Conservation (phyloP, 1,140 invertebrate species). For the Zaprionus taronus region DNA sequence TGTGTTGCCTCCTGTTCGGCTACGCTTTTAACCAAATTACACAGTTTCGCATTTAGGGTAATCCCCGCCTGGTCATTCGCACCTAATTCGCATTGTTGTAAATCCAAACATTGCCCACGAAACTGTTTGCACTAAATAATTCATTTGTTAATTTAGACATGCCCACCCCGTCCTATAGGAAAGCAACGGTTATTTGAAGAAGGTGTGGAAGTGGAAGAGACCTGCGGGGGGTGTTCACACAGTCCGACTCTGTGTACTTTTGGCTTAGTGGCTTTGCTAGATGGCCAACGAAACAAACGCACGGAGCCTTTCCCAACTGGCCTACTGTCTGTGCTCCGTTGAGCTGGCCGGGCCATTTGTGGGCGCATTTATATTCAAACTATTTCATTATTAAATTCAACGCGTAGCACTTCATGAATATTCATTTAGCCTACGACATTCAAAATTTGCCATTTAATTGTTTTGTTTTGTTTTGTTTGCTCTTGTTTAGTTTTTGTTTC, state of each 20-base stretch:
- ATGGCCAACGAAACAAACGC: constrained; percentile 9
- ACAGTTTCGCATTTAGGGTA: constrained; percentile 71
- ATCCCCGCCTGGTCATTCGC: constrained; percentile 72
- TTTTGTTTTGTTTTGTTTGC: constrained; percentile 44
- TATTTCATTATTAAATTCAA: constrained; percentile 70
- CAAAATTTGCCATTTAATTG: constrained; percentile 72
- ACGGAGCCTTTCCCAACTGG: neutral
- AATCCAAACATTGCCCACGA: constrained; percentile 72
- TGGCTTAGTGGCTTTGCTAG: constrained; percentile 34
- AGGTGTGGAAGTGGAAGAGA: neutral
- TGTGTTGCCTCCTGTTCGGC: constrained; percentile 12
- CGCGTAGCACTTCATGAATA: constrained; percentile 65
- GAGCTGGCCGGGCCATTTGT: constrained; percentile 29
- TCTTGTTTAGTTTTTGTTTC: constrained; percentile 15
- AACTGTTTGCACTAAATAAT: constrained; percentile 77
- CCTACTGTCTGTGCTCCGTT: neutral
- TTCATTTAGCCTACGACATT: constrained; percentile 71
- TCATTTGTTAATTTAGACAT: constrained; percentile 81
- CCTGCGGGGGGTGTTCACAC: neutral
- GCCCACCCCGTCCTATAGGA: constrained; percentile 8
- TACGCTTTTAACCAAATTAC: constrained; percentile 71
- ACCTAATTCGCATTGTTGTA: constrained; percentile 74
- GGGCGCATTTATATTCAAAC: constrained; percentile 69
- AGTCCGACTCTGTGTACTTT: constrained; percentile 21
- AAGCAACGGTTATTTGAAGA: neutral